Conservation (phyloP, 2,888 invertebrate species). For the Megamerina dolium region DNA sequence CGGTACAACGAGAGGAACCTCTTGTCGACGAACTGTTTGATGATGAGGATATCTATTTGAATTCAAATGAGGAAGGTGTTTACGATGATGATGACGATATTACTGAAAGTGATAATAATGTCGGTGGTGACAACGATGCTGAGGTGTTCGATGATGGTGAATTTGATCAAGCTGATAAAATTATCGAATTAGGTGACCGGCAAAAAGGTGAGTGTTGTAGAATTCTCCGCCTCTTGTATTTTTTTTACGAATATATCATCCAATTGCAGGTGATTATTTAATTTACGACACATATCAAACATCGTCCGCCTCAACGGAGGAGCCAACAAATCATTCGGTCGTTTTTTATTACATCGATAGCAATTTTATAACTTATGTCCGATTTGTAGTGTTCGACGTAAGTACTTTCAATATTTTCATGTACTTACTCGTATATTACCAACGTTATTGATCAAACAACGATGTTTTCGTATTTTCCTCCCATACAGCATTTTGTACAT, state of each 20-base stretch:
- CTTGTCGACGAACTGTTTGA: background rate
- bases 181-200: conserved; percentile 33
- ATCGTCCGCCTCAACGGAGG: conserved; percentile 21
- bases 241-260: too few species aligned
- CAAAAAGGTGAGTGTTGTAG: conserved; percentile 30
- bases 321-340: conserved; percentile 29
- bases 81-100: conserved; percentile 16
- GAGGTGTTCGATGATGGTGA: background rate
- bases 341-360: conserved; percentile 40
- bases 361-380: conserved; percentile 34
- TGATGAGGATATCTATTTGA: conserved; percentile 7
- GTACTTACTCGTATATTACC: too few species aligned
- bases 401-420: too few species aligned
- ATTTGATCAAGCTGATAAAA: conserved; percentile 29
- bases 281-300: conserved; percentile 34
- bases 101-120: conserved; percentile 17
- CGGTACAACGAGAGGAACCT: conserved; percentile 6
- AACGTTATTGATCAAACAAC: background rate
- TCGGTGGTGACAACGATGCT: conserved; percentile 8
- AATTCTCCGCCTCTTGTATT: too few species aligned
- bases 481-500: too few species aligned
- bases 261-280: conserved; percentile 34
- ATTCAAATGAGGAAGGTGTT: conserved; percentile 16
- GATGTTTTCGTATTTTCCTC: conserved; percentile 3
- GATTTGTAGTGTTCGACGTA: conserved; percentile 37